Conservation (phyloP, 1,140 invertebrate species). For the Anagrus nilaparvatae region DNA sequence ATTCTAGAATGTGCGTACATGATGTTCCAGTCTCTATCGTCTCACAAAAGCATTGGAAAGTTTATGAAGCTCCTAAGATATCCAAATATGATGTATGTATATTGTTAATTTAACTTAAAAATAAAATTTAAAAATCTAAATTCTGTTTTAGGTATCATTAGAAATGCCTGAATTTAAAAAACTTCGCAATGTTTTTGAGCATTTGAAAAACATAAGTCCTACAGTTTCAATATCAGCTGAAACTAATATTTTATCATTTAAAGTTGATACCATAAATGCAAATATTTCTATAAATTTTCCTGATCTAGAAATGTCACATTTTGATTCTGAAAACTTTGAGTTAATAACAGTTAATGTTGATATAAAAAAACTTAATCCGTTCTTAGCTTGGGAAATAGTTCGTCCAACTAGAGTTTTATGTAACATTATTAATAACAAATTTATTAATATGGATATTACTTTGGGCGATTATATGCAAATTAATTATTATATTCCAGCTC, state of each 20-base stretch:
- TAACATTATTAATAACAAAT: slow-evolving; percentile 42
- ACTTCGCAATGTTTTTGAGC: slow-evolving; percentile 64
- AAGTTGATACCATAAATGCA: slow-evolving; percentile 64
- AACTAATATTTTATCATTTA: slow-evolving; percentile 53
- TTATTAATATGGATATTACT: slow-evolving; percentile 46
- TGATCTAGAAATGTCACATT: slow-evolving; percentile 44
- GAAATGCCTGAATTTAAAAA: slow-evolving; percentile 64
- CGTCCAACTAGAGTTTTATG: slow-evolving; percentile 49
- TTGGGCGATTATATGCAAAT: slow-evolving; percentile 46
- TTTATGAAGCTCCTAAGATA: slow-evolving; percentile 62
- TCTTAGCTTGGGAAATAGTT: slow-evolving; percentile 46
- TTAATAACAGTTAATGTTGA: slow-evolving; percentile 42
- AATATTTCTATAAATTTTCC: slow-evolving; percentile 70
- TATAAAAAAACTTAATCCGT: slow-evolving; percentile 45
- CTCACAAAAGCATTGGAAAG: slow-evolving; percentile 61
- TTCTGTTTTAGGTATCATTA: slow-evolving; percentile 56
- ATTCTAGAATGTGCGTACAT: slow-evolving; percentile 57
- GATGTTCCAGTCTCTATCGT: slow-evolving; percentile 74
- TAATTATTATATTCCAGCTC: slow-evolving; percentile 50
- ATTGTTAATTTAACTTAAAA: slow-evolving; percentile 22
- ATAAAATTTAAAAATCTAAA: too few relatives aligned
- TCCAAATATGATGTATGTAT: slow-evolving; percentile 67
- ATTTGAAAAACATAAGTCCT: slow-evolving; percentile 64
- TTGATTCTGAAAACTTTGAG: slow-evolving; percentile 15
- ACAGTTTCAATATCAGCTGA: slow-evolving; percentile 60